Conservation (phyloP, 2,797 vertebrate genomes). For the Takifugu ocellatus region DNA sequence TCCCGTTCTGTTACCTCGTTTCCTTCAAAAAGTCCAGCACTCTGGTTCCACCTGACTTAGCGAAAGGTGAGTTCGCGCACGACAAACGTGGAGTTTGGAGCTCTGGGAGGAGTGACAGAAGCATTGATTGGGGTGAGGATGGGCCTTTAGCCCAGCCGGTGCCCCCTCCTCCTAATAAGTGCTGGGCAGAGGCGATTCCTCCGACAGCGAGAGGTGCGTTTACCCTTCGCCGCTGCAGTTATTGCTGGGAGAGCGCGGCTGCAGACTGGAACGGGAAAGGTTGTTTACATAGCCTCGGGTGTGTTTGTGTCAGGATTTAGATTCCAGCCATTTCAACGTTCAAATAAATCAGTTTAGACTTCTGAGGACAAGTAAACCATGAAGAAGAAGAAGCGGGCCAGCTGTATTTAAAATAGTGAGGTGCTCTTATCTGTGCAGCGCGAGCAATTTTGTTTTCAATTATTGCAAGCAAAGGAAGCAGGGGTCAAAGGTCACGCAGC, state of each 20-base stretch:
- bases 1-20: constrained; percentile 44
- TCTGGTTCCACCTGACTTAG: constrained; percentile 4
- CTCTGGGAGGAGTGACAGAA: constrained; percentile 21
- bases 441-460: constrained; percentile 34
- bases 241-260: constrained; percentile 57
- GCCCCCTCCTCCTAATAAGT: constrained; percentile 35
- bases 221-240: constrained; percentile 43
- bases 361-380: constrained; percentile 56
- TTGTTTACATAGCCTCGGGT: constrained; percentile 72
- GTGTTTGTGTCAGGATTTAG: constrained; percentile 74
- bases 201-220: constrained; percentile 54
- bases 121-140: constrained; percentile 13
- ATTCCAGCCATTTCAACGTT: constrained; percentile 69
- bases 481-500: constrained; percentile 24
- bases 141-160: constrained; percentile 20
- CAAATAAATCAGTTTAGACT: constrained; percentile 69
- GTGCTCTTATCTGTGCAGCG: constrained; percentile 35
- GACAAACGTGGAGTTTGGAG: constrained; percentile 23
- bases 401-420: constrained; percentile 51
- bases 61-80: constrained; percentile 24
- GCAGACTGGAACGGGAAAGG: constrained; percentile 51
- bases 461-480: constrained; percentile 23
- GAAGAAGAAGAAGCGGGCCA: constrained; percentile 45
- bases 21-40: constrained; percentile 13
- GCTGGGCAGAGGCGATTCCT: constrained; percentile 40